phyloP scores from a whole-genome alignment of 1,140 invertebrate genomes.

The Macrosteles quadrilineatus region DNA sequence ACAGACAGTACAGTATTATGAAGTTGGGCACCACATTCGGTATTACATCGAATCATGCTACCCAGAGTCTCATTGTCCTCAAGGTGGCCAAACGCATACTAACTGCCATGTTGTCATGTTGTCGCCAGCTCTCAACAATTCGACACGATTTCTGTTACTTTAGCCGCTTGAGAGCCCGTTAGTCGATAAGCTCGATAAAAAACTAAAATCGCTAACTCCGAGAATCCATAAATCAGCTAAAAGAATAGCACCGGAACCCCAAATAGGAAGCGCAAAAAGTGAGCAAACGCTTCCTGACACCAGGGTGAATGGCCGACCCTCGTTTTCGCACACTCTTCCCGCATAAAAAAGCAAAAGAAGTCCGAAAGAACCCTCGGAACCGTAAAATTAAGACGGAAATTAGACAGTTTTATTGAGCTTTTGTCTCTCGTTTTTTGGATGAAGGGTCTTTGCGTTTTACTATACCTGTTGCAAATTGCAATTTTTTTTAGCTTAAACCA shows the following conservation, averaged over 20 bases:
- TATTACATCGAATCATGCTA: too few species aligned
- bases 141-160: not conserved
- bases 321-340: conserved; percentile 21
- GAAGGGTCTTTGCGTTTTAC: conserved; percentile 3
- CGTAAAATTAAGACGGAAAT: conserved; percentile 25
- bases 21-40: too few species aligned
- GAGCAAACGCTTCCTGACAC: not conserved
- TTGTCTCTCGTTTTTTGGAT: conserved; percentile 20
- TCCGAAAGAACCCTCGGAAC: not conserved
- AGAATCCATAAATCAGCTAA: conserved; percentile 24
- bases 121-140: too few species aligned
- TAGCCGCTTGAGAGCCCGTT: not conserved
- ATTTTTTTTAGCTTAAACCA: not conserved
- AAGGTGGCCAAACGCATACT: too few species aligned
- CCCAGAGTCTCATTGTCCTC: too few species aligned
- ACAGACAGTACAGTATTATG: too few species aligned
- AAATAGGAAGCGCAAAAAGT: not conserved
- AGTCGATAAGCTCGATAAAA: not conserved
- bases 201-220: not conserved
- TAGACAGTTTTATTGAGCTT: conserved; percentile 24
- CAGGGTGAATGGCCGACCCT: conserved; percentile 20
- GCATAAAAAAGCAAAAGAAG: not conserved
- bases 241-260: conserved; percentile 11
- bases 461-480: conserved; percentile 22
- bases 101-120: too few species aligned